These are phyloP conservation scores for Papilio elwesi DNA, from an alignment of 2,888 invertebrate species.

Conservation along the genomic window DNA sequence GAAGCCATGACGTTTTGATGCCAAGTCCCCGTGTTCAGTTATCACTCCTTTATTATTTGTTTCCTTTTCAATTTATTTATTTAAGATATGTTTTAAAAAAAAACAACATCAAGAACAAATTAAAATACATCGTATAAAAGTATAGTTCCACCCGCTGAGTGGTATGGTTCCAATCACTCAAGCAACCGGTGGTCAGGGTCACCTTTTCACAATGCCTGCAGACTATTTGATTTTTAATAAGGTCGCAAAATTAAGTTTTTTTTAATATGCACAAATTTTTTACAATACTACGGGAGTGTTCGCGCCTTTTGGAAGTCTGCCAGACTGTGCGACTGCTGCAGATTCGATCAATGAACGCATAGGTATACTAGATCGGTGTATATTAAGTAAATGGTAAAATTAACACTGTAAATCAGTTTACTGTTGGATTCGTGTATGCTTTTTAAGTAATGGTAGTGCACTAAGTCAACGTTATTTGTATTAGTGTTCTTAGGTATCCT, in stretches of 20 bases:
- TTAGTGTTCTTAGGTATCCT: neutral
- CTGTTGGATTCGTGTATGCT: neutral
- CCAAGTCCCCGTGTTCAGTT: too few species aligned
- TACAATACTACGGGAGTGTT: constrained; percentile 11
- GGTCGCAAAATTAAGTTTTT: neutral
- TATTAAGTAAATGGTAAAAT: neutral
- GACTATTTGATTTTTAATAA: constrained; percentile 12
- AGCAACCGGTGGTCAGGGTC: too few species aligned
- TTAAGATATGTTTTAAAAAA: too few species aligned
- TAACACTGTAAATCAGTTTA: neutral
- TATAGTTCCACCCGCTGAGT: too few species aligned
- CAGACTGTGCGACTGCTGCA: constrained; percentile 21
- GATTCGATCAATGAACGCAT: constrained; percentile 16
- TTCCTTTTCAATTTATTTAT: too few species aligned
- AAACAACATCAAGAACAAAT: too few species aligned
- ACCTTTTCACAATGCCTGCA: too few species aligned
- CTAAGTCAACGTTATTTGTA: neutral
- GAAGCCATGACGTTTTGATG: too few species aligned
- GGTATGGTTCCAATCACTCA: too few species aligned
- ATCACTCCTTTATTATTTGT: too few species aligned
- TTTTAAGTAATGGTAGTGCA: neutral
- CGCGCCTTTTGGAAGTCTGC: constrained; percentile 21
- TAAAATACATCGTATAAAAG: too few species aligned
- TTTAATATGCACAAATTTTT: constrained; percentile 11
- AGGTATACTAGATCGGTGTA: neutral